Conservation (phyloP, 2,888 invertebrate species). For the Eremobia ochroleuca region DNA sequence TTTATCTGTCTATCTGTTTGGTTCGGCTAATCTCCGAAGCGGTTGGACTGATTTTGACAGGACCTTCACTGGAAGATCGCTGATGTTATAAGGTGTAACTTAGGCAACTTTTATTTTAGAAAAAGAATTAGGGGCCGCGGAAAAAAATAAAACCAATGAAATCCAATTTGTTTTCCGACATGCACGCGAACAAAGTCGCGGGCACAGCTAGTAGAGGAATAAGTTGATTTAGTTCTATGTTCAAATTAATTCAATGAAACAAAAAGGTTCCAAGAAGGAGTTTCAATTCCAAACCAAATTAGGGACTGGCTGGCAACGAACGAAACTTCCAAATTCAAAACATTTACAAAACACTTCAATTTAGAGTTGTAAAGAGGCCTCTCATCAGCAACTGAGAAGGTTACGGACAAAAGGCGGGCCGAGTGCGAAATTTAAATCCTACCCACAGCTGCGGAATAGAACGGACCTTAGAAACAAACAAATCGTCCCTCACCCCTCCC, state of each 20-base stretch:
- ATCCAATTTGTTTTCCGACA: not conserved
- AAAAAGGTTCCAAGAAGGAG: constrained; percentile 58
- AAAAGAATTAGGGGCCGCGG: too few relatives aligned
- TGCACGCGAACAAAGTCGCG: not conserved
- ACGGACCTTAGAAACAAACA: constrained; percentile 89
- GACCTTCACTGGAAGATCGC: not conserved
- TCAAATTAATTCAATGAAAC: constrained; percentile 32
- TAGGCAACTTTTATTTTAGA: too few relatives aligned
- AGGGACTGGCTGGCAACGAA: constrained; percentile 35
- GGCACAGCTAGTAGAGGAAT: not conserved
- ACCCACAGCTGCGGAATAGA: constrained; percentile 86
- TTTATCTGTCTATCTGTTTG: not conserved
- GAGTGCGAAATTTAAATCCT: constrained; percentile 87
- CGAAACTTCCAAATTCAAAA: constrained; percentile 68
- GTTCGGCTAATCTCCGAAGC: not conserved
- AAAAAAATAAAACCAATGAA: not conserved
- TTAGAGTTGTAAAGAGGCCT: constrained; percentile 87
- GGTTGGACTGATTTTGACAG: not conserved
- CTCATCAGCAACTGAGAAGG: constrained; percentile 86
- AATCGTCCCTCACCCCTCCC: constrained; percentile 78
- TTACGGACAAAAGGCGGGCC: constrained; percentile 82
- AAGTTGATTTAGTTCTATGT: not conserved
- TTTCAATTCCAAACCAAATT: constrained; percentile 62
- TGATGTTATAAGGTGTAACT: not conserved
- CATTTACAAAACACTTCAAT: constrained; percentile 82